Evolutionary conservation across 2,888 invertebrate species (phyloP), one percentile per base, ranked within the genome.

Genomic region (Automeris io): DNA sequence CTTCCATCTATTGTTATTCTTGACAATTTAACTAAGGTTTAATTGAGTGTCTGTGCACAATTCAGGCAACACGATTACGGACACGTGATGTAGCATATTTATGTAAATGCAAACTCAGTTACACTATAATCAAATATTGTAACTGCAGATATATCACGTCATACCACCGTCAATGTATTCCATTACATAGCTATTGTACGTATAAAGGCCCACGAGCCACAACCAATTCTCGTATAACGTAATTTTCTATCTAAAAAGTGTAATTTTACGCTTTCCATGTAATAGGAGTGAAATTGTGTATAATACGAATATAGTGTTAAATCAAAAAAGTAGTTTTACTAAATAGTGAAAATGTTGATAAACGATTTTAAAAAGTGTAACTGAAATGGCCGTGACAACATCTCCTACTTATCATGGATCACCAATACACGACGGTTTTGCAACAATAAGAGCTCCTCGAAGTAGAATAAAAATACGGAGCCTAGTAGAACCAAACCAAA

Each of bases 381-480:
- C 16, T 18, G 26, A 22, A 29, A 78, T 79, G 85, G 85, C 86
- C 36, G 81, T 83, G 38, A 83, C 85, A 11, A 82, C 83, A 39
- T 80, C 86, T 19, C 64, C 75, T 37, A 76, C 76, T 35, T 85
- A 75, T 61, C 80, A 83, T 59, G 82, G 82, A 38, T 78, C 90
- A 37, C 91, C 92, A 41, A 91, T 95, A 36, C 92, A 94, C 74
- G 95, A 95, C 75, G 95, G 95, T 39, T 95, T 94, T 77, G 95
- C 95, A 36, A 95, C 95, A n/a, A 93, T 95, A 54, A 88, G 94
- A 42, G 89, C 92, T 8, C 90, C 86, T 22, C 77, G 87, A 54
- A 87, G 86, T 56, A 68, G 83, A 49, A 82, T 85, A 48, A 87
- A 87, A 54, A 82, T 86, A 56, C 80, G 83, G 52, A 82, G 75